A percentile compares a stretch with the other conserved stretches of the same genome.
phyloP scores from a whole-genome alignment of 2,888 invertebrate species.

The Pollenia griseotomentosa region DNA sequence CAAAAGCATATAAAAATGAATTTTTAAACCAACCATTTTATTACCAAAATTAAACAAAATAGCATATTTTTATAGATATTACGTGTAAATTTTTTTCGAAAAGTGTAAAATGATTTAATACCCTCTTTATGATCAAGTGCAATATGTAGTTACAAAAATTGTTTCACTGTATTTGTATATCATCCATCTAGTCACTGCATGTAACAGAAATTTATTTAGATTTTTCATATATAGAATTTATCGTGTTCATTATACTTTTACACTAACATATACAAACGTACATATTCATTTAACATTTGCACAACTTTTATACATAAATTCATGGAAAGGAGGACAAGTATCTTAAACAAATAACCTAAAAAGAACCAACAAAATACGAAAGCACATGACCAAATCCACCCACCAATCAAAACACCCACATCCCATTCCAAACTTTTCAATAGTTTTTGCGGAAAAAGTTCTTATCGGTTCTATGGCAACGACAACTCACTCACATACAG shows the following conservation, averaged over 20 bases:
- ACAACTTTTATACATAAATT: not conserved
- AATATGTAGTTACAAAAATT: not conserved
- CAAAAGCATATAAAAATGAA: no score
- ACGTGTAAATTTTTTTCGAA: no score
- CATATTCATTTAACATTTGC: not conserved
- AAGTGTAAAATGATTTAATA: no score
- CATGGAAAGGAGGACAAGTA: constrained; percentile 7
- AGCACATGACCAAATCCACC: not conserved
- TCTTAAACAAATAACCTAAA: constrained; percentile 21
- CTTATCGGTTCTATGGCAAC: constrained; percentile 33
- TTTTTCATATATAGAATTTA: constrained; percentile 28
- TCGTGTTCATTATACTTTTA: constrained; percentile 12
- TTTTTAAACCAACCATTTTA: no score
- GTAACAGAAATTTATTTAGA: constrained; percentile 9
- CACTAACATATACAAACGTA: not conserved
- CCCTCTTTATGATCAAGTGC: no score
- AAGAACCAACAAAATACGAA: constrained; percentile 12
- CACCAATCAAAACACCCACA: not conserved
- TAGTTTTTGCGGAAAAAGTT: constrained; percentile 33
- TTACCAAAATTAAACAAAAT: no score
- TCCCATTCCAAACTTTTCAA: constrained; percentile 1
- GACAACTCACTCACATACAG: constrained; percentile 6
- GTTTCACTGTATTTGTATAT: not conserved
- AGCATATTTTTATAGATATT: no score
- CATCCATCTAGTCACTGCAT: not conserved